These are phyloP conservation scores for Cynopterus brachyotis DNA, from an alignment of 2,113 vertebrate genomes.

Conservation along the genomic window DNA sequence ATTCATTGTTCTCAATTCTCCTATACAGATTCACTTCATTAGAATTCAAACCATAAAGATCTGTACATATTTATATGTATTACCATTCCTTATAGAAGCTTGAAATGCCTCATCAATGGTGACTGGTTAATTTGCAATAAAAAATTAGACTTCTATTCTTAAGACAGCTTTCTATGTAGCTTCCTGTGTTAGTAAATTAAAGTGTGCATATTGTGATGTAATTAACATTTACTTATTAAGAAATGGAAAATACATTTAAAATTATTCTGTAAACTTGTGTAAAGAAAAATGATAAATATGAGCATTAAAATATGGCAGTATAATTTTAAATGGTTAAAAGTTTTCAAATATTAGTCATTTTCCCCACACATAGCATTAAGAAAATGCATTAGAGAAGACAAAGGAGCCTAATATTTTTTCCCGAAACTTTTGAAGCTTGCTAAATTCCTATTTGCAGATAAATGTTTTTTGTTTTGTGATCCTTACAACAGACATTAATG, in stretches of 20 bases:
- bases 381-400: constrained; percentile 66
- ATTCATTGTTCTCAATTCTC: constrained; percentile 46
- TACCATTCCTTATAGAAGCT: constrained; percentile 67
- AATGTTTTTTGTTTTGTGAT: constrained; percentile 83
- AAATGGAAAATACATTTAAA: constrained; percentile 74
- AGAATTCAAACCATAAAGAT: constrained; percentile 79
- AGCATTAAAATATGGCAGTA: constrained; percentile 55
- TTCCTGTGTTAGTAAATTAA: constrained; percentile 75
- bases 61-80: constrained; percentile 74
- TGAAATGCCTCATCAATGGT: constrained; percentile 62
- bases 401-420: constrained; percentile 67
- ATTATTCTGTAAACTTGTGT: constrained; percentile 76
- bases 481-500: constrained; percentile 88
- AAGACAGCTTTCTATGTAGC: constrained; percentile 50
- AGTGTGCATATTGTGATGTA: constrained; percentile 68
- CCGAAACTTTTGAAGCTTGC: constrained; percentile 77
- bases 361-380: not conserved
- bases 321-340: constrained; percentile 46
- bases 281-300: constrained; percentile 63
- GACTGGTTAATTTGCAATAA: constrained; percentile 77
- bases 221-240: constrained; percentile 76
- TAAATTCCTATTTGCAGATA: constrained; percentile 83
- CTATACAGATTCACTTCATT: constrained; percentile 72
- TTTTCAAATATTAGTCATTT: constrained; percentile 42
- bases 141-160: constrained; percentile 69